These are phyloP conservation scores for Gadus macrocephalus DNA, from an alignment of 2,113 vertebrate species.

Conservation along the genomic window DNA sequence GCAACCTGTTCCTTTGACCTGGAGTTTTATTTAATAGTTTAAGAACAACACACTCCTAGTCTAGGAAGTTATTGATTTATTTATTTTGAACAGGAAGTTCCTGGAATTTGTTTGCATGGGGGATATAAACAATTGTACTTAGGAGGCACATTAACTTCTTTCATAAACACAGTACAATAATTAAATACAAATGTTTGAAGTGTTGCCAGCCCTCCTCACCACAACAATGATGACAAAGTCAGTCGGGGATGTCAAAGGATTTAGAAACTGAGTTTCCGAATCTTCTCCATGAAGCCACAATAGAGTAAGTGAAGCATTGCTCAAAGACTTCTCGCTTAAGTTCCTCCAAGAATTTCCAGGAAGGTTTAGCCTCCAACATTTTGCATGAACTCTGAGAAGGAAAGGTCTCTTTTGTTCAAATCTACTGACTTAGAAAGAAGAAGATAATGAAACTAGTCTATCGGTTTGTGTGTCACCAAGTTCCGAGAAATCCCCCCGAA, in stretches of 20 bases:
- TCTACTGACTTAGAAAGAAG: slow-evolving; percentile 32
- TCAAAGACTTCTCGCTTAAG: slow-evolving; percentile 57
- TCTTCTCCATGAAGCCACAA: slow-evolving; percentile 44
- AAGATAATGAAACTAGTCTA: slow-evolving; percentile 12
- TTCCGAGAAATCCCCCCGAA: no score
- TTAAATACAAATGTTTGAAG: no score
- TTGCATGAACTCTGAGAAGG: slow-evolving; percentile 29
- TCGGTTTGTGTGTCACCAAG: no score
- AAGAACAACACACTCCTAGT: neutral
- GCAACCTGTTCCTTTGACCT: slow-evolving; percentile 7
- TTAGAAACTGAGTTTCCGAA: slow-evolving; percentile 42
- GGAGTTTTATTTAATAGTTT: neutral
- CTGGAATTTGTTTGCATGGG: neutral
- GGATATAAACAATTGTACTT: neutral
- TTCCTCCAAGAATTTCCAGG: slow-evolving; percentile 56
- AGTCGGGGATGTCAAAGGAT: slow-evolving; percentile 50
- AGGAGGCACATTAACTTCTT: slow-evolving; percentile 22
- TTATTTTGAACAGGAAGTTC: neutral
- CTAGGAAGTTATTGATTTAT: slow-evolving; percentile 13
- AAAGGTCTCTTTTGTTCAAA: slow-evolving; percentile 35
- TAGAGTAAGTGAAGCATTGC: slow-evolving; percentile 50
- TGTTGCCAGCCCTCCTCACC: neutral
- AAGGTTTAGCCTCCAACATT: slow-evolving; percentile 45
- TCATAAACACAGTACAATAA: neutral
- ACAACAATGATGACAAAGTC: slow-evolving; percentile 31